Percentiles rank a stretch among this genome's conserved stretches.
These are phyloP conservation scores for Crioceris asparagi DNA, from an alignment of 2,888 invertebrate species.

Conservation along the genomic window DNA sequence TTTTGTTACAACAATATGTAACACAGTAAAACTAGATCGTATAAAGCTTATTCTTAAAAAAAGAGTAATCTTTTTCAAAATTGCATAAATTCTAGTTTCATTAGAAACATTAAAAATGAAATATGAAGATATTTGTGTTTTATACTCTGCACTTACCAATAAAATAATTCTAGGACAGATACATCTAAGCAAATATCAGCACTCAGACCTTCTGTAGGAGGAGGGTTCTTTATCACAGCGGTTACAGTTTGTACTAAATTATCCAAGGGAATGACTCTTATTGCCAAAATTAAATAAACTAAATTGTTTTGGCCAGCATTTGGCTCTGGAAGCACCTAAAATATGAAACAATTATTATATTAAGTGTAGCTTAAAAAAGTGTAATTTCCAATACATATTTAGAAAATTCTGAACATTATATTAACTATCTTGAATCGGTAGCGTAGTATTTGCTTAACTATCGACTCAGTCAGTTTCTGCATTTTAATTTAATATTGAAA, in stretches of 20 bases:
- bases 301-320: slow-evolving; percentile 61
- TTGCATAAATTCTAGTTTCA: background rate
- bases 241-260: slow-evolving; percentile 72
- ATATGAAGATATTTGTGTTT: too few relatives aligned
- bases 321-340: slow-evolving; percentile 50
- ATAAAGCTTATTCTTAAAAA: background rate
- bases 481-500: too few relatives aligned
- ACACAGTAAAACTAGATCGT: too few relatives aligned
- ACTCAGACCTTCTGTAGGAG: slow-evolving; percentile 49
- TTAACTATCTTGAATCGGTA: too few relatives aligned
- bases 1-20: too few relatives aligned
- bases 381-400: too few relatives aligned
- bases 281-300: slow-evolving; percentile 67
- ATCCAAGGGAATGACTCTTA: slow-evolving; percentile 75
- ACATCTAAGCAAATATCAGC: slow-evolving; percentile 59
- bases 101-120: too few relatives aligned
- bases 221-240: slow-evolving; percentile 70
- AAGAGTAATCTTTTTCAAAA: background rate
- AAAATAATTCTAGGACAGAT: slow-evolving; percentile 71
- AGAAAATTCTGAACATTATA: too few relatives aligned
- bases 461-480: too few relatives aligned
- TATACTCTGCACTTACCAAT: slow-evolving; percentile 43
- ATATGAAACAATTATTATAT: too few relatives aligned
- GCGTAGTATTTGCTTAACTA: too few relatives aligned
- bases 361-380: too few relatives aligned